These are phyloP conservation scores for Ophion costatus DNA, from an alignment of 2,888 invertebrate species.

Conservation along the genomic window DNA sequence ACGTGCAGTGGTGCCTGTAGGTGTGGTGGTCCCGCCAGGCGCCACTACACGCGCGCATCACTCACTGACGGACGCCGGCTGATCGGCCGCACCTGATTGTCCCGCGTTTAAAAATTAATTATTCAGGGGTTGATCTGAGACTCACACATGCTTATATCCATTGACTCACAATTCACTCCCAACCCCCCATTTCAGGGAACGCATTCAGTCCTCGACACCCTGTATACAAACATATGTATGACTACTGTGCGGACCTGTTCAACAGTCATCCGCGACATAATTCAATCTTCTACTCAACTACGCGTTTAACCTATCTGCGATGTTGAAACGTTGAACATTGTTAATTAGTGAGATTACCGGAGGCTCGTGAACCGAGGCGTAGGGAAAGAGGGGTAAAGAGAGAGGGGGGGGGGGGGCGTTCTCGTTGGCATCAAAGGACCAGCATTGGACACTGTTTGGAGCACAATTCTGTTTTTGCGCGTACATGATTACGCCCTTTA, in stretches of 20 bases:
- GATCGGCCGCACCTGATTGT: too few relatives aligned
- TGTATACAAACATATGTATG: not conserved
- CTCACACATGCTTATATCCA: too few relatives aligned
- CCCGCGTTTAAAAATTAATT: too few relatives aligned
- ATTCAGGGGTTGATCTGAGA: too few relatives aligned
- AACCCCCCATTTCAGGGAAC: too few relatives aligned
- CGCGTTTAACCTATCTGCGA: conserved; percentile 51
- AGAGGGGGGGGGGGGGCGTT: conserved; percentile 25
- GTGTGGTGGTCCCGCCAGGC: too few relatives aligned
- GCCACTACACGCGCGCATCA: too few relatives aligned
- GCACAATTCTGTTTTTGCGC: conserved; percentile 52
- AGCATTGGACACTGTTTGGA: conserved; percentile 38
- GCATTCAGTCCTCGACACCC: too few relatives aligned
- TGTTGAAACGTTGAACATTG: conserved; percentile 64
- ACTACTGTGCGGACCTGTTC: conserved; percentile 12
- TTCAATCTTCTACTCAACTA: conserved; percentile 41
- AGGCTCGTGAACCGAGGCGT: conserved; percentile 12
- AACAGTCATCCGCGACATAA: conserved; percentile 55
- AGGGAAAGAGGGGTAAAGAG: conserved; percentile 2
- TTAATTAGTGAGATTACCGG: conserved; percentile 53
- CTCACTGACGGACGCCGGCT: too few relatives aligned
- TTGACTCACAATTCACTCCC: too few relatives aligned
- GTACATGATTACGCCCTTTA: conserved; percentile 27
- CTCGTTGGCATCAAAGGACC: conserved; percentile 60
- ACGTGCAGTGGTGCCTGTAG: too few relatives aligned